Evolutionary conservation across 2,888 invertebrate genomes (phyloP), one percentile per base, ranked within the genome.

Genomic region (Eulithis prunata): DNA sequence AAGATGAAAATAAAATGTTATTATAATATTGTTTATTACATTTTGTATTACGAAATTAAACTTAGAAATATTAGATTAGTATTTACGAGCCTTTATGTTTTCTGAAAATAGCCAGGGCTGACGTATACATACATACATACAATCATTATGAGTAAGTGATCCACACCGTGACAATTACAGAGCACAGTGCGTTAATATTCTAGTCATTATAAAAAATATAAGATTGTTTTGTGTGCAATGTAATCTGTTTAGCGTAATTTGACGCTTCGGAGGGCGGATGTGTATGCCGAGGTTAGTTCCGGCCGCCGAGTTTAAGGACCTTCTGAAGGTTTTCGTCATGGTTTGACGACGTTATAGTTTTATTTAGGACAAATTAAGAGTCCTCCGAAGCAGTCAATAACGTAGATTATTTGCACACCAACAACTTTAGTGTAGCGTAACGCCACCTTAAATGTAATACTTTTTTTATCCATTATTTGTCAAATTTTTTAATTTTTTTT

Each of bases 381-480:
- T 32, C 32, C 32, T 32, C 32, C 4, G 4, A 32, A 32, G 32
- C 32, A 32, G 32, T 32, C 3, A 32, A 32, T 32, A 32, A 32
- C 4, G 41, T 41, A 41, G 5, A 14, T 12, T 74, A 78, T 76
- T 75, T 78, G 73, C 79, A 80, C 74, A 78, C 75, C 73, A 73
- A 76, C 69, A 78, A 77, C 75, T 57, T 75, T 69, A 71, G 70
- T 69, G 84, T 77, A 84, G 84, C 87, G 71, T 77, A 64, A 78
- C 78, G 87, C 88, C 84, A 86, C 83, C 91, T 90, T 91, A 91
- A 76, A 83, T 78, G 86, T 88, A 91, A 88, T 87, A 89, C 86
- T 90, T 90, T 91, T 90, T 90, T 87, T 85, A 80, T 71, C 83
- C 86, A 89, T 90, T 91, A 91, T 90, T 90, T 91, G 91, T 91